Percentiles rank a stretch among this genome's conserved stretches.
phyloP scores from a whole-genome alignment of 2,888 invertebrate genomes.

The Cabera pusaria region DNA sequence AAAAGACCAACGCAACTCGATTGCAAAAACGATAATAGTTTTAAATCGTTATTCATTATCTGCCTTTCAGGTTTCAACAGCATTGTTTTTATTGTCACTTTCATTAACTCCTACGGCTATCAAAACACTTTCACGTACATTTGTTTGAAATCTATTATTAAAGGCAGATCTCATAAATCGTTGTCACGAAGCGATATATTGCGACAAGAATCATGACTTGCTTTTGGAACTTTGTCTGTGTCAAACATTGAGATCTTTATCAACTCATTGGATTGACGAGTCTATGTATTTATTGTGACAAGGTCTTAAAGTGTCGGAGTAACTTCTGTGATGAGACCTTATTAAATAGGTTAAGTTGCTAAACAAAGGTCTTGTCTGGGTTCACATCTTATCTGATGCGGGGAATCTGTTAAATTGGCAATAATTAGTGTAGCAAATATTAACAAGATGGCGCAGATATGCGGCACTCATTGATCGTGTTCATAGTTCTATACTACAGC shows the following conservation, averaged over 20 bases:
- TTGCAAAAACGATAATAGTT: conserved; percentile 8
- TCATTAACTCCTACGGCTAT: conserved; percentile 24
- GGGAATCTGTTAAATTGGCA: conserved; percentile 14
- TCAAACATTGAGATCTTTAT: too few relatives aligned
- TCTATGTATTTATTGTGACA: background rate
- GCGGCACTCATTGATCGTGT: too few relatives aligned
- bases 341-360: conserved; percentile 63
- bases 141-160: conserved; percentile 5
- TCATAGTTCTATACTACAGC: too few relatives aligned
- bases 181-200: conserved; percentile 6
- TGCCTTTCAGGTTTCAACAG: conserved; percentile 10
- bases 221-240: too few relatives aligned
- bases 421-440: conserved; percentile 10
- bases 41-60: conserved; percentile 16
- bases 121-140: conserved; percentile 34
- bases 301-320: conserved; percentile 1
- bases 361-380: conserved; percentile 64
- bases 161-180: conserved; percentile 12
- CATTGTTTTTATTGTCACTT: conserved; percentile 22
- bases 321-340: conserved; percentile 13
- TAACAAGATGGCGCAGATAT: background rate
- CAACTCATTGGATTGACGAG: too few relatives aligned
- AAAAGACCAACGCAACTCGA: conserved; percentile 12
- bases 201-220: background rate
- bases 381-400: conserved; percentile 66